These are phyloP conservation scores for Acropternis orthonyx DNA, from an alignment of 2,797 vertebrate species.

Conservation along the genomic window DNA sequence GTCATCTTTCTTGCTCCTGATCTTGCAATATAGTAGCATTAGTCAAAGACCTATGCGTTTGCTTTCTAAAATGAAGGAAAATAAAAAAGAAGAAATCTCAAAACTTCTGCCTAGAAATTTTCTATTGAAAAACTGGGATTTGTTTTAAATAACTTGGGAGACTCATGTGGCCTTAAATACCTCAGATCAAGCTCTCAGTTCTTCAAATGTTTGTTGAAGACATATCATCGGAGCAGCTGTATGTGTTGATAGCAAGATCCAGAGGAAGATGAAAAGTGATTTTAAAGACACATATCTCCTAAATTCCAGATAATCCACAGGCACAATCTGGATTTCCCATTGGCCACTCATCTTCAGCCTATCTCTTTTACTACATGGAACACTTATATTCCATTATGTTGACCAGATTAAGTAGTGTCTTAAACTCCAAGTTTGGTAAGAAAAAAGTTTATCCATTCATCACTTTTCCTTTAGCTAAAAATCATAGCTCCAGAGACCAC, in stretches of 20 bases:
- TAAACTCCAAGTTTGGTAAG: not conserved
- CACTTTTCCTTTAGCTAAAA: not conserved
- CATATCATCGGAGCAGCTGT: not conserved
- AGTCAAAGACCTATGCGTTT: not conserved
- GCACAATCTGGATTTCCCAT: not conserved
- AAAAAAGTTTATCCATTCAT: not conserved
- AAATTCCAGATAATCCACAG: not conserved
- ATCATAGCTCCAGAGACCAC: not conserved
- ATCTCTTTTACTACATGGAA: not conserved
- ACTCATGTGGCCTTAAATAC: not conserved
- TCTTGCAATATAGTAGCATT: not conserved
- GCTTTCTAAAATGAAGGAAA: not conserved
- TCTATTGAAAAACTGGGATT: not conserved
- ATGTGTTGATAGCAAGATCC: not conserved
- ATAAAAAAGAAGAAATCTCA: not conserved
- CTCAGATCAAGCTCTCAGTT: not conserved
- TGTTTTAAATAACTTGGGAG: not conserved
- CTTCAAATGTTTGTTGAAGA: not conserved
- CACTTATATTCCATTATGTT: not conserved
- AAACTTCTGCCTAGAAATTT: not conserved
- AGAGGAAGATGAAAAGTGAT: not conserved
- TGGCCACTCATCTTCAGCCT: not conserved
- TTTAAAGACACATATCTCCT: not conserved
- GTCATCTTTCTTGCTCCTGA: not conserved
- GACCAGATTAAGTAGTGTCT: not conserved